These are phyloP conservation scores for Phyllotis vaccarum DNA, from an alignment of 2,797 vertebrate species.

Conservation along the genomic window DNA sequence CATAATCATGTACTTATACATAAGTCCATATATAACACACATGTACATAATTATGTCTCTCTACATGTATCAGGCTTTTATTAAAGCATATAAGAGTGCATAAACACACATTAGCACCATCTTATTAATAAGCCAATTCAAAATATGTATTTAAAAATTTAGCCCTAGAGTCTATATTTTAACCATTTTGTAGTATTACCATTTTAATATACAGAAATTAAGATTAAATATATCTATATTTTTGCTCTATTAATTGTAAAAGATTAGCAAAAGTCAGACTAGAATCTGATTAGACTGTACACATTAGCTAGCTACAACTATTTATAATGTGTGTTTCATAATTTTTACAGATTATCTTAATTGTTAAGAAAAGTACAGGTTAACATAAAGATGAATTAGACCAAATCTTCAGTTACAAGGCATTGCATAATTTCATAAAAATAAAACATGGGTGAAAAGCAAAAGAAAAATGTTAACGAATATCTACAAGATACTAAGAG, in stretches of 20 bases:
- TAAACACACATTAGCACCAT: background rate
- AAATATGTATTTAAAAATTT: background rate
- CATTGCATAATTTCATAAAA: slow-evolving; percentile 50
- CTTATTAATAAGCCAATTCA: slow-evolving; percentile 46
- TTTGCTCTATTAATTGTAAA: slow-evolving; percentile 33
- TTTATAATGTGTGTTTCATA: slow-evolving; percentile 11
- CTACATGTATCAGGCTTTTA: background rate
- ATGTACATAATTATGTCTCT: background rate
- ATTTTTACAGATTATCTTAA: background rate
- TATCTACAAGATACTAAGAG: background rate
- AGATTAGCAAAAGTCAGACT: slow-evolving; percentile 10
- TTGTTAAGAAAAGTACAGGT: background rate
- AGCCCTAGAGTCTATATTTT: background rate
- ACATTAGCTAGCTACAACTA: background rate
- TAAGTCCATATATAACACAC: background rate
- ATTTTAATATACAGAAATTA: background rate
- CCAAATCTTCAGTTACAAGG: background rate
- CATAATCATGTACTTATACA: background rate
- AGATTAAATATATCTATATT: slow-evolving; percentile 38
- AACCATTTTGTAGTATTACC: slow-evolving; percentile 8
- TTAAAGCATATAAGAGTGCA: background rate
- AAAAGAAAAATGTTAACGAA: slow-evolving; percentile 51
- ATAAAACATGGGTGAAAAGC: slow-evolving; percentile 2
- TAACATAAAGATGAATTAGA: background rate
- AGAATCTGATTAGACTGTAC: slow-evolving; percentile 3